Evolutionary conservation across 2,797 vertebrate genomes (phyloP).

Genomic region (Hoplostethus mediterraneus): DNA sequence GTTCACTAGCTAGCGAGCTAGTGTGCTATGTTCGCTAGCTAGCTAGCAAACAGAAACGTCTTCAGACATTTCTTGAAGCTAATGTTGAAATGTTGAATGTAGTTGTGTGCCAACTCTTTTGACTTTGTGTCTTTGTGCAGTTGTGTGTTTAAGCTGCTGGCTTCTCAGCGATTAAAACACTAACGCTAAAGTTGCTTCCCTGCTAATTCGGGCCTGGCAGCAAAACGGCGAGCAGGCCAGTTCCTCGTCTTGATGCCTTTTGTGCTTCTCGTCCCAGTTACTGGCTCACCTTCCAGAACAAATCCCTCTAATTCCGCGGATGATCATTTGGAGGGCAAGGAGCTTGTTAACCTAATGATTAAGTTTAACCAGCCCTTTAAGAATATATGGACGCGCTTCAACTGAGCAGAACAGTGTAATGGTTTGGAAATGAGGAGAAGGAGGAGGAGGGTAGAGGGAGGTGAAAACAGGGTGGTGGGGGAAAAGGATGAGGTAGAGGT

Average conservation of each 20-base stretch:
- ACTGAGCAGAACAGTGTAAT: constrained; percentile 95
- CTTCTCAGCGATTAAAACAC: constrained; percentile 9
- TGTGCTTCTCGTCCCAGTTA: constrained; percentile 87
- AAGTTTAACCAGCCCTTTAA: constrained; percentile 98
- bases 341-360: constrained; percentile 98
- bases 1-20: no score
- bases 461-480: constrained; percentile 77
- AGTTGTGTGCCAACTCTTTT: no score
- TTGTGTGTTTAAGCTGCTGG: not conserved
- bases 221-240: constrained; percentile 24
- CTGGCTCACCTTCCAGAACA: constrained; percentile 94
- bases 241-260: constrained; percentile 80
- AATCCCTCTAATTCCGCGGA: constrained; percentile 93
- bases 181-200: constrained; percentile 1
- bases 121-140: not conserved
- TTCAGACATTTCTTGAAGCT: no score
- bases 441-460: constrained; percentile 79
- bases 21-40: no score
- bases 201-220: constrained; percentile 25
- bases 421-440: constrained; percentile 90
- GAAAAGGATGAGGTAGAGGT: constrained; percentile 85
- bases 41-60: no score
- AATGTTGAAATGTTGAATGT: no score
- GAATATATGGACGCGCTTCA: constrained; percentile 95
- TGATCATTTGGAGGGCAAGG: constrained; percentile 94